phyloP scores from a whole-genome alignment of 2,113 vertebrate species.

The Lepisosteus oculatus region DNA sequence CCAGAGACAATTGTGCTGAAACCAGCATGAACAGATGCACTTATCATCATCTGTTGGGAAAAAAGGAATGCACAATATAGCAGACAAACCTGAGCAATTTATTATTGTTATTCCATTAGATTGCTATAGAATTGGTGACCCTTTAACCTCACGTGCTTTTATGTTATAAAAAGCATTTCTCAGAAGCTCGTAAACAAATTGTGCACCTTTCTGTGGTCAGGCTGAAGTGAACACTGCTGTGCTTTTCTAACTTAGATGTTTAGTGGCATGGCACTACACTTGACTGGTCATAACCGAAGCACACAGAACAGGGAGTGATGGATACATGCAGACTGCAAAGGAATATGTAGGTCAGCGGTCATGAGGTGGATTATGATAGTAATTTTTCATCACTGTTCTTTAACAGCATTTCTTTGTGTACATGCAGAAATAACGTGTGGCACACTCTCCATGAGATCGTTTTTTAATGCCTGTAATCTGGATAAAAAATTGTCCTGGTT shows the following conservation, averaged over 20 bases:
- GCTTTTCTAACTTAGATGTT: not conserved
- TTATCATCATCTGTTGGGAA: constrained; percentile 11
- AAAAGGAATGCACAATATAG: not conserved
- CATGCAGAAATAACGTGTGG: not conserved
- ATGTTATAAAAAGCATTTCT: not conserved
- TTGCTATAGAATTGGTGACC: not conserved
- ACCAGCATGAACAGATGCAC: not conserved
- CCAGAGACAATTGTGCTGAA: constrained; percentile 12
- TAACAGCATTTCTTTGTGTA: not conserved
- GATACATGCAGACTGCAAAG: not conserved
- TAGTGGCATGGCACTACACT: not conserved
- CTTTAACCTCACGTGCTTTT: not conserved
- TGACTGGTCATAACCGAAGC: not conserved
- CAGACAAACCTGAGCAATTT: not conserved
- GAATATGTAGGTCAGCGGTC: not conserved
- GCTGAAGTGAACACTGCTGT: not conserved
- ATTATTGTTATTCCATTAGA: constrained; percentile 11
- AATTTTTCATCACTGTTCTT: not conserved
- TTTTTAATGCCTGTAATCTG: not conserved
- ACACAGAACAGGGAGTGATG: not conserved
- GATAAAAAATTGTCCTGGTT: too few species aligned
- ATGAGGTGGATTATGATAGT: not conserved
- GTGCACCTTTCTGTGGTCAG: not conserved
- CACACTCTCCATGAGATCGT: too few species aligned
- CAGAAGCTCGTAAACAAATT: not conserved